Base-by-base conservation (phyloP, 2,888 invertebrate genomes). In the Luperina testacea region DNA sequence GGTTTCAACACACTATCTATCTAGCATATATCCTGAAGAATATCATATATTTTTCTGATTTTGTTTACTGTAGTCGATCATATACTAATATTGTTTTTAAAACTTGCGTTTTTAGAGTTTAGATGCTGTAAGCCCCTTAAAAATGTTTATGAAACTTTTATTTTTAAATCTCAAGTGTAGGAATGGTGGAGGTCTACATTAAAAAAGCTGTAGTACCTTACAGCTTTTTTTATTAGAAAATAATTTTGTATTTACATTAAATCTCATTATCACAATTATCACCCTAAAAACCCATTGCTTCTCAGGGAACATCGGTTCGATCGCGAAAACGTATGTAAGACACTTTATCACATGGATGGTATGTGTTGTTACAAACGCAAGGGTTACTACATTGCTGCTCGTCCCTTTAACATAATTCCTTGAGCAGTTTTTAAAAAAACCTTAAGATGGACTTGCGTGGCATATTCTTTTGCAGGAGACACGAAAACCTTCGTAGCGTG, bases 121-220 rank as follows among this genome's bases (percentile, higher is more conserved):
- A 32, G 32, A 32, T 32, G 1, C 32, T 32, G 32, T 32, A 32
- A 32, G 32, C 32, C 32, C 32, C 32, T 32, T 32, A 13, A 64
- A 53, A 70, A 78, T 48, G 8, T 38, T 38, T 20, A 67, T 45
- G 57, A 20, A 42, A 51, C 24, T 78, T 78, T n/a, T 27, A 17
- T 63, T 32, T 63, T 64, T 64, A 1, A 11, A 78, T 38, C 27
- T 59, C 24, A 59, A 59, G 24, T 57, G 27, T 42, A 57, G 45
- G 38, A n/a, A 45, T n/a, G 11, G 9, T 27, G 27, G 32, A 17
- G 9, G 32, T 57, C 17, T 48, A n/a, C 15, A n/a, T n/a, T 9
- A 45, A 17, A 74, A 57, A 63, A n/a, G n/a, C n/a, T n/a, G n/a
- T n/a, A n/a, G 8, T 5, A 48, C 53, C n/a, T n/a, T 57, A 42